Percentiles rank a stretch among this genome's conserved stretches.
These are phyloP conservation scores for Drosophila leontia DNA, from an alignment of 1,140 invertebrate species.

Conservation along the genomic window DNA sequence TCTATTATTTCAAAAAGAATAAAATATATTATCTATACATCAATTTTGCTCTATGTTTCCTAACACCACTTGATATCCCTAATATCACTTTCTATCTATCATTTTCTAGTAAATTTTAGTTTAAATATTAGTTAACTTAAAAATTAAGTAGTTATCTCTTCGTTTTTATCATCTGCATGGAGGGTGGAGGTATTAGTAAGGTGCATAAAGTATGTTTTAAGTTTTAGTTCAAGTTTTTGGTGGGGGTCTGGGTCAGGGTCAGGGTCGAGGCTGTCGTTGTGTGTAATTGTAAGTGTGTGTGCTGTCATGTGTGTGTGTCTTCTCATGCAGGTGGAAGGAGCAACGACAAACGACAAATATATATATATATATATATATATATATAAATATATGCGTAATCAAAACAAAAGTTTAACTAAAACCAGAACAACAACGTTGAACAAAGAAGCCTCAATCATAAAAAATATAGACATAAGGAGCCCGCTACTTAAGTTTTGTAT, in stretches of 20 bases:
- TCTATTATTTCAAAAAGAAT: too few species aligned
- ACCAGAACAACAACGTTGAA: slow-evolving; percentile 17
- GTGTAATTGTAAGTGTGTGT: slow-evolving; percentile 2
- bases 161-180: neutral
- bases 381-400: neutral
- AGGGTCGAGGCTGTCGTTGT: slow-evolving; percentile 20
- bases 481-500: slow-evolving; percentile 6
- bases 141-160: neutral
- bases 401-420: slow-evolving; percentile 22
- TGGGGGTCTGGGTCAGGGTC: slow-evolving; percentile 8
- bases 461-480: slow-evolving; percentile 1
- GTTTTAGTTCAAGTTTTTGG: slow-evolving; percentile 12
- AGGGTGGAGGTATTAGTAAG: slow-evolving; percentile 7
- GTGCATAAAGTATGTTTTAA: neutral
- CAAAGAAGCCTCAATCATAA: slow-evolving; percentile 4
- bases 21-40: too few species aligned
- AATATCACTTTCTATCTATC: too few species aligned
- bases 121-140: neutral
- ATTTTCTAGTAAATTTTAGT: neutral
- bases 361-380: neutral
- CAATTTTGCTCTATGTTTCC: neutral
- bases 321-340: slow-evolving; percentile 28
- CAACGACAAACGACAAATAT: slow-evolving; percentile 21
- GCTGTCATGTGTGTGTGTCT: slow-evolving; percentile 7
- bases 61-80: neutral